These are phyloP conservation scores for Mustela nigripes DNA, from an alignment of 2,113 vertebrate genomes.

Conservation along the genomic window DNA sequence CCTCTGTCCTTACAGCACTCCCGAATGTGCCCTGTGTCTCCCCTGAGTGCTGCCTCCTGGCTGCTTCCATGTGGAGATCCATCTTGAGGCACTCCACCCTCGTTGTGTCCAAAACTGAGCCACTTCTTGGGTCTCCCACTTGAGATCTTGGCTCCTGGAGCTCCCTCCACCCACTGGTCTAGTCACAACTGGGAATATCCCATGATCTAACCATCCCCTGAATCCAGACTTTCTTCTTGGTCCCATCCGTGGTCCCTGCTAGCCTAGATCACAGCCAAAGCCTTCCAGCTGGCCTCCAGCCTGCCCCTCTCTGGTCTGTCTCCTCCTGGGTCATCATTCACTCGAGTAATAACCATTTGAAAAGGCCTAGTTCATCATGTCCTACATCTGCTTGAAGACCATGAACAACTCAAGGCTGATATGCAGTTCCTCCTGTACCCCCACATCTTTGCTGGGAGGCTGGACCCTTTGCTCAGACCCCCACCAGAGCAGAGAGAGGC, in stretches of 20 bases:
- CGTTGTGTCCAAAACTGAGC: neutral
- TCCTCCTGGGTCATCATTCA: neutral
- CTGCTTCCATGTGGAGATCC: neutral
- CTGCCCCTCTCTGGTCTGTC: neutral
- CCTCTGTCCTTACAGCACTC: neutral
- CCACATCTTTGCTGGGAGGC: neutral
- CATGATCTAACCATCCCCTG: neutral
- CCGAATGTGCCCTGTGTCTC: neutral
- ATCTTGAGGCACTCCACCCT: neutral
- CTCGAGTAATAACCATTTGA: neutral
- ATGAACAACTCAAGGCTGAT: neutral
- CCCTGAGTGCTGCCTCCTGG: neutral
- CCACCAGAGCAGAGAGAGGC: neutral
- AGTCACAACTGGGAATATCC: neutral
- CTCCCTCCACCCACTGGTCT: neutral
- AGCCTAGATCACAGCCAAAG: neutral
- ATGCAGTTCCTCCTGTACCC: neutral
- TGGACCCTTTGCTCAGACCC: neutral
- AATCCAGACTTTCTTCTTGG: neutral
- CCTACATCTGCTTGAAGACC: neutral
- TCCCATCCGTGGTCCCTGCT: neutral
- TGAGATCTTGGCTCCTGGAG: conserved; percentile 9
- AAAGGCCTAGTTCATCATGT: neutral
- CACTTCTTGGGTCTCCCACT: neutral
- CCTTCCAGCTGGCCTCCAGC: neutral